Conservation (phyloP, 2,888 invertebrate genomes). For the Anodontia alba region DNA sequence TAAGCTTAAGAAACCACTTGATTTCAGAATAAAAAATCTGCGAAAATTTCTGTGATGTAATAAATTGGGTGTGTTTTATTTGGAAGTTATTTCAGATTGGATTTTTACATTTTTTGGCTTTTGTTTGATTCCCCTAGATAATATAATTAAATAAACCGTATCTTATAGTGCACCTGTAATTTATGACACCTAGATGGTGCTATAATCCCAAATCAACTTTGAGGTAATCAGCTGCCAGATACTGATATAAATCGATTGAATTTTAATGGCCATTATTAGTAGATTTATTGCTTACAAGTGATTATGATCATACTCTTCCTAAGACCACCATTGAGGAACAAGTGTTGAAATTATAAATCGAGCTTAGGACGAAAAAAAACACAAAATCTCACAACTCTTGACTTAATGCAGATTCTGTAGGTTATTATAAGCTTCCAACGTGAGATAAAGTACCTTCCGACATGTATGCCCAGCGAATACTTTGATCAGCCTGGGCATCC, state of each 20-base stretch:
- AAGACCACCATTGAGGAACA: constrained; percentile 1
- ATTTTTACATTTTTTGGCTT: neutral
- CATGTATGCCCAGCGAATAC: no score
- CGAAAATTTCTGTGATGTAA: constrained; percentile 4
- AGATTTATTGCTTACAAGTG: neutral
- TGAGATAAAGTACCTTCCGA: no score
- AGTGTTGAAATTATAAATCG: neutral
- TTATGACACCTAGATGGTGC: neutral
- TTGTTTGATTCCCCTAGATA: constrained; percentile 4
- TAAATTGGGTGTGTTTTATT: constrained; percentile 4
- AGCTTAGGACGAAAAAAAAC: neutral
- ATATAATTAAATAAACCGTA: constrained; percentile 13
- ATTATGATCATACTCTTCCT: neutral
- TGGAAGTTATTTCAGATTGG: neutral
- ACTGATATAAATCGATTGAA: constrained; percentile 13
- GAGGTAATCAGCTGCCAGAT: constrained; percentile 11
- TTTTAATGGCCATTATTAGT: neutral
- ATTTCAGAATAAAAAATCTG: constrained; percentile 8
- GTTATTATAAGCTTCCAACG: neutral
- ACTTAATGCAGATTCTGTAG: neutral
- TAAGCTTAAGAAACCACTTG: constrained; percentile 7
- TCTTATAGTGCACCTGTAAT: constrained; percentile 6
- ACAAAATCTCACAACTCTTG: neutral
- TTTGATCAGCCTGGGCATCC: no score
- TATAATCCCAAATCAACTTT: constrained; percentile 13